Base-by-base conservation (phyloP, 1,140 invertebrate species). In the Drosophila teissieri region DNA sequence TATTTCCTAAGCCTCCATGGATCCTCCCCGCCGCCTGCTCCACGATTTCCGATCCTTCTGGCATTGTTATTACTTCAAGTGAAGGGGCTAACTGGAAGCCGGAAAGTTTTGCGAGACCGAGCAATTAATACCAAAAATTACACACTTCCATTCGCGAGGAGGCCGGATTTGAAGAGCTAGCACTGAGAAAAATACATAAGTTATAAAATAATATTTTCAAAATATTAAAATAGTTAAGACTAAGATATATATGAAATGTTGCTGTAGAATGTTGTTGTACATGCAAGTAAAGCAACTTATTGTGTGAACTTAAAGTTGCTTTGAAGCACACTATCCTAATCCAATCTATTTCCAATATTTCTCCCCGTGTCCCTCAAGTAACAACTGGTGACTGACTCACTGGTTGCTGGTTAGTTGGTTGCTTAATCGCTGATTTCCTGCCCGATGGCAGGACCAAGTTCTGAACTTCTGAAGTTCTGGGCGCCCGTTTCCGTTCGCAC, bases 51-150 rank as follows among this genome's bases (percentile, higher is more conserved):
- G 17, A 67, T 46, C 42, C 67, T 70, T 48, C 54, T 27, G 63
- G 65, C 78, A 75, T 80, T 80, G 78, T 80, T 64, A 80, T 80
- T 80, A 80, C 69, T 36, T 54, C 63, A 42, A 17, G 19, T 45
- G 62, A 62, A 27, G 62, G 45, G 65, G 19, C 57, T 61, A 82
- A 78, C 77, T 80, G 54, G 77, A 76, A 84, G 78, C 81, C 80
- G 57, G 51, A 84, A 84, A 78, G 78, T 86, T 84, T 85, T 68
- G 73, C 52, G 39, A 54, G 56, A n/a, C 51, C 37, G 31, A 72
- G 84, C 82, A 86, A 86, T 83, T 88, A 88, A 88, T 88, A 89
- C 84, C 75, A 73, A 83, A 86, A 86, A 89, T 86, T 89, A 89
- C 79, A 83, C 79, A 80, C 79, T 83, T 76, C 79, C 79, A 76